Base-by-base conservation (phyloP, 2,797 vertebrate species). In the Pitangus sulphuratus region DNA sequence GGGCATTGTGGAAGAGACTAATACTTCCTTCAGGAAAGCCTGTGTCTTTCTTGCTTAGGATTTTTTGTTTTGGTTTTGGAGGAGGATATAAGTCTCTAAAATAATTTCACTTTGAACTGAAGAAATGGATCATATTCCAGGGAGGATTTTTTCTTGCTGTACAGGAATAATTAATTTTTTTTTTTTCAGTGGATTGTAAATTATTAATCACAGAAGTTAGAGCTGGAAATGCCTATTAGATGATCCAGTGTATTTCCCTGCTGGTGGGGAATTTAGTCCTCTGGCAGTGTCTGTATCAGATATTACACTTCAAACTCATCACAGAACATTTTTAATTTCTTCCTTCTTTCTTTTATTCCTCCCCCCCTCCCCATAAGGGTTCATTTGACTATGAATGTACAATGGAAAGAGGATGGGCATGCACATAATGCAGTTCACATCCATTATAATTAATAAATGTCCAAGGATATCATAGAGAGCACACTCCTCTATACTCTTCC, bases 141-240 rank as follows among this genome's bases (percentile, higher is more conserved):
- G 62, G 94, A 92, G 91, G 61, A 62, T 95, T 95, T 93, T 90
- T 88, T 90, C 86, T 93, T 25, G 7, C 94, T 92, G 37, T 81
- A 71, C 61, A 91, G 96, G 87, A 97, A 96, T 89, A 95, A 93
- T 97, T 96, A 95, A 84, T 50, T 6, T 21, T 78, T 88, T 84
- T 35, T 82, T 78, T 90, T 83, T 82, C 91, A 61, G 80, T 91
- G 53, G 89, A 60, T 94, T 95, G 89, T 97, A 93, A 97, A 97
- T 97, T 97, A 97, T 97, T 96, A 97, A 97, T 96, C 91, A 88
- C 53, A 96, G 94, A 96, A 94, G 91, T 96, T 97, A 87, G 91
- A 91, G 84, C 91, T 96, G 95, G 95, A 96, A 95, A 90, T 90
- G 84, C 87, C 93, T 93, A 37, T 97, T 96, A 96, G 89, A 95